Evolutionary conservation across 1,140 invertebrate genomes (phyloP), one percentile per base, ranked within the genome.

Genomic region (Chironomus striatipennis): DNA sequence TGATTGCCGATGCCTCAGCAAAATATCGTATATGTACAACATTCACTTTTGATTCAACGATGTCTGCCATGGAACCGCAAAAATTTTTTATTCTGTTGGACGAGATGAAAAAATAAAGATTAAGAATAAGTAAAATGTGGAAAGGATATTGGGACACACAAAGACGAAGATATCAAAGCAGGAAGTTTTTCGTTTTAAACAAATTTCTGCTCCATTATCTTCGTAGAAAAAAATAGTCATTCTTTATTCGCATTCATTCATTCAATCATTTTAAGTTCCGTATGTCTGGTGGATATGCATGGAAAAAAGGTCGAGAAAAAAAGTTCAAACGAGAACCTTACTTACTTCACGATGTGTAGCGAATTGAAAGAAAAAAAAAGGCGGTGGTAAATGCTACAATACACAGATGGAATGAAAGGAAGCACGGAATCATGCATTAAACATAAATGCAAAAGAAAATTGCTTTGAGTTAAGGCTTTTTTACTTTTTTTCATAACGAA

Each of bases 51-150:
- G 88, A 86, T 65, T 84, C 82, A 10, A 93, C 86, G 9, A 88
- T 82, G 76, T 93, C 92, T 0, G 91, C 91, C 8, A 91, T 89
- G 15, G 90, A 92, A 0, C 92, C 91, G 79, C 93, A 95, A 82
- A 92, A 93, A 78, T 90, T 88, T 77, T 88, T 88, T 12, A 88
- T 76, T 75, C 87, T 84, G 77, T 47, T 1, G 24, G 5, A 34
- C 5, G 12, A 73, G 73, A 75, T 43, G 18, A 67, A 20, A 17
- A 15, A 12, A 4, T 17, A 65, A 6, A 73, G 42, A 42, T 18
- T 7, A 10, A 42, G 21, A 7, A 42, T 9, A 17, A 73, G n/a
- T n/a, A n/a, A n/a, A n/a, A n/a, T n/a, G n/a, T n/a, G n/a, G n/a
- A n/a, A n/a, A n/a, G n/a, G n/a, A n/a, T n/a, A n/a, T n/a, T n/a